These are phyloP conservation scores for Nemotelus nigrinus DNA, from an alignment of 2,888 invertebrate species.

Conservation along the genomic window DNA sequence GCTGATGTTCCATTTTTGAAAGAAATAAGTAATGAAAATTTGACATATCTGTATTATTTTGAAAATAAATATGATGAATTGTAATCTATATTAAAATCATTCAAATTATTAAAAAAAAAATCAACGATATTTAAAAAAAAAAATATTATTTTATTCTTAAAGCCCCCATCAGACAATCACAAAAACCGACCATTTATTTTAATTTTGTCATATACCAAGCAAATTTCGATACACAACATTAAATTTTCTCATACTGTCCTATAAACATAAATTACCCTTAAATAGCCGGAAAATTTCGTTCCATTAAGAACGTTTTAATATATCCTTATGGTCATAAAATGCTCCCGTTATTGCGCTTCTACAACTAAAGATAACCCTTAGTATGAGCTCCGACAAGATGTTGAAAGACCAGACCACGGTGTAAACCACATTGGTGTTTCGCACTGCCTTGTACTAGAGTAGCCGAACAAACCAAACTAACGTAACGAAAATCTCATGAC, in stretches of 20 bases:
- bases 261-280: constrained; percentile 39
- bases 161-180: too few relatives aligned
- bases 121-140: too few relatives aligned
- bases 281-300: constrained; percentile 40
- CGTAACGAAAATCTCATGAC: constrained; percentile 9
- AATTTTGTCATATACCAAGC: too few relatives aligned
- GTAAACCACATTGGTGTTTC: neutral
- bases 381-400: neutral
- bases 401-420: neutral
- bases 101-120: too few relatives aligned
- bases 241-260: neutral
- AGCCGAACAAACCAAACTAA: neutral
- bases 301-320: constrained; percentile 42
- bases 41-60: too few relatives aligned
- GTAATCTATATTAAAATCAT: too few relatives aligned
- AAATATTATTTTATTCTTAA: too few relatives aligned
- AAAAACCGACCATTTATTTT: too few relatives aligned
- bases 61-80: too few relatives aligned
- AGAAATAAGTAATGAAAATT: too few relatives aligned
- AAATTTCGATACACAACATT: too few relatives aligned
- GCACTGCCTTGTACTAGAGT: neutral
- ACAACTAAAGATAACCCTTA: constrained; percentile 17
- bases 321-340: constrained; percentile 41
- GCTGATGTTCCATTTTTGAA: too few relatives aligned
- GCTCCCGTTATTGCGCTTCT: constrained; percentile 33